Evolutionary conservation across 2,797 vertebrate genomes (phyloP).

Genomic region (Pagetopsis macropterus): DNA sequence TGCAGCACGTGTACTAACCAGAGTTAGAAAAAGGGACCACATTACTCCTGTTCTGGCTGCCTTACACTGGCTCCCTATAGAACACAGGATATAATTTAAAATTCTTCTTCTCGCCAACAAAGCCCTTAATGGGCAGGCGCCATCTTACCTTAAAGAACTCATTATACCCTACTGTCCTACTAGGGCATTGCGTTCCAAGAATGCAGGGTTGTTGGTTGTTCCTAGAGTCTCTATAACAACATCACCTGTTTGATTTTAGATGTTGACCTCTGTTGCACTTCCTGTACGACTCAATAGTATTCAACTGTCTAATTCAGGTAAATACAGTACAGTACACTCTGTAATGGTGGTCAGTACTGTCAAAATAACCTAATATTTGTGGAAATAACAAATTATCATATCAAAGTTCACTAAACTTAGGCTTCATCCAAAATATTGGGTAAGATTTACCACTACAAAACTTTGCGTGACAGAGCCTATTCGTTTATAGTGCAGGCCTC

Average conservation of each 20-base stretch:
- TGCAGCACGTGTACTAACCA: too few relatives aligned
- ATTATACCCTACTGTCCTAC: too few relatives aligned
- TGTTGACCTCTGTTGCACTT: background rate
- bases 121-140: too few relatives aligned
- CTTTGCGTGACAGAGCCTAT: background rate
- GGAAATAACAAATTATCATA: background rate
- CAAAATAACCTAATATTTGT: background rate
- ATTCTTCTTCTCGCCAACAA: too few relatives aligned
- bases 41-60: too few relatives aligned
- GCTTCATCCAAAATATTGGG: background rate
- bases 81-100: too few relatives aligned
- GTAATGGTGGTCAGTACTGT: background rate
- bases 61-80: too few relatives aligned
- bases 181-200: too few relatives aligned
- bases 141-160: too few relatives aligned
- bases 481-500: background rate
- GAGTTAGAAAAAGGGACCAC: too few relatives aligned
- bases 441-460: background rate
- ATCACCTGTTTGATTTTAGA: background rate
- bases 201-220: too few relatives aligned
- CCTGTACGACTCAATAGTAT: background rate
- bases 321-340: background rate
- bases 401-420: background rate
- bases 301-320: background rate
- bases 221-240: background rate